Base-by-base conservation (phyloP, 2,888 invertebrate genomes). In the Apomyelois bistriatella region DNA sequence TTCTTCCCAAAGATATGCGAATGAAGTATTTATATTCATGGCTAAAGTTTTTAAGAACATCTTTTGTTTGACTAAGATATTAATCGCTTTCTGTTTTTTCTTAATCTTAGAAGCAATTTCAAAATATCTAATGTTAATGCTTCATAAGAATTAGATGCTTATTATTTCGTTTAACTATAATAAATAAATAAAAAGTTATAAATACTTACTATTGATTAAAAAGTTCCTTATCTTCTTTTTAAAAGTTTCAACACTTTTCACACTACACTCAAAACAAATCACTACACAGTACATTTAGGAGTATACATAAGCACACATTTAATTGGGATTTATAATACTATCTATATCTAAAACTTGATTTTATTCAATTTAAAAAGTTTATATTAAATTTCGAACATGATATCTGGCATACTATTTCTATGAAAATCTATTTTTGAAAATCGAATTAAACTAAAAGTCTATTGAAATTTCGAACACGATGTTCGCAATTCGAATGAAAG, bases 1-100 rank as follows among this genome's bases (percentile, higher is more conserved):
- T 9, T 32, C 7, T 32, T 32, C 32, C 32, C 7, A 1, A 32
- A 32, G 32, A 32, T 32, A 32, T 10, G 32, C 7, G 32, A 32
- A 32, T 32, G 9, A 37, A 28, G 28, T 43, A 28, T 43, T 43
- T 28, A 43, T 43, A 46, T 46, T 46, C 16, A 46, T 32, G 46
- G 46, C 5, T 5, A 46, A 46, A 46, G 46, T 46, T 46, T 46
- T 46, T 41, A 17, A 16, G 17, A 16, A 17, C 10, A 41, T 41
- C 17, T 16, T n/a, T 17, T 6, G 41, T 41, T 41, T 41, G 17
- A 22, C 41, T 41, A 10, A 9, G 32, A 32, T 32, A 32, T 32
- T 7, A 1, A 32, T 9, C 32, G 3, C 7, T 32, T 32, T 32
- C 28, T 1, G 10, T 4, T 22, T 3, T 5, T 22, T 22, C 5